These are phyloP conservation scores for Trachelus stipa DNA, from an alignment of 2,888 invertebrate species.

Conservation along the genomic window DNA sequence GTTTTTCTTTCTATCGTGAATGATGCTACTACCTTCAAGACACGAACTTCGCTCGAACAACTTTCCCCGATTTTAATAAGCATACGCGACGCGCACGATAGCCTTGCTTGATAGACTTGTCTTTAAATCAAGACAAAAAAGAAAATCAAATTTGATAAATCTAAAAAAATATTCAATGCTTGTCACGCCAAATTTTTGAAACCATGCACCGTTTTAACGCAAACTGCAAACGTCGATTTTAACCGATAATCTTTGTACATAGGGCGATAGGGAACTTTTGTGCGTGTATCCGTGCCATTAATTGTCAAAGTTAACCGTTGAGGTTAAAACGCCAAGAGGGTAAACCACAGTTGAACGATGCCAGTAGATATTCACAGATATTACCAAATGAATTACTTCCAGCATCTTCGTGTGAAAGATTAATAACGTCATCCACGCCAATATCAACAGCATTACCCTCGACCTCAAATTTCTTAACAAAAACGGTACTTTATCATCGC, in stretches of 20 bases:
- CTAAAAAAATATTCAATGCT: no score
- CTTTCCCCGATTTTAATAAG: conserved; percentile 42
- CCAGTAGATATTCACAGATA: not conserved
- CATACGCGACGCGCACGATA: conserved; percentile 27
- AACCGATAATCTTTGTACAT: no score
- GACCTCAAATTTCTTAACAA: conserved; percentile 5
- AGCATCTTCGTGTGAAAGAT: not conserved
- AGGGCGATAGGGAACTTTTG: not conserved
- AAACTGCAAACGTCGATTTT: no score
- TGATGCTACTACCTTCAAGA: conserved; percentile 20
- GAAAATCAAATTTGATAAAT: not conserved
- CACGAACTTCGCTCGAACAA: conserved; percentile 30
- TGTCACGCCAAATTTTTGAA: no score
- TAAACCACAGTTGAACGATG: not conserved
- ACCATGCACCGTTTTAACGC: no score
- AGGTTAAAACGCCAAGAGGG: not conserved
- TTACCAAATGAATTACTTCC: conserved; percentile 1
- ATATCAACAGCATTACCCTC: not conserved
- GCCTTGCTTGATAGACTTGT: conserved; percentile 34
- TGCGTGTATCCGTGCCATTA: not conserved
- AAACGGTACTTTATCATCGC: not conserved
- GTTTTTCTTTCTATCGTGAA: conserved; percentile 14
- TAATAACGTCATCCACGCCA: not conserved
- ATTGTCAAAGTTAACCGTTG: not conserved
- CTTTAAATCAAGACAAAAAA: conserved; percentile 25